These are phyloP conservation scores for Panurus biarmicus DNA, from an alignment of 2,113 vertebrate genomes.

Conservation along the genomic window DNA sequence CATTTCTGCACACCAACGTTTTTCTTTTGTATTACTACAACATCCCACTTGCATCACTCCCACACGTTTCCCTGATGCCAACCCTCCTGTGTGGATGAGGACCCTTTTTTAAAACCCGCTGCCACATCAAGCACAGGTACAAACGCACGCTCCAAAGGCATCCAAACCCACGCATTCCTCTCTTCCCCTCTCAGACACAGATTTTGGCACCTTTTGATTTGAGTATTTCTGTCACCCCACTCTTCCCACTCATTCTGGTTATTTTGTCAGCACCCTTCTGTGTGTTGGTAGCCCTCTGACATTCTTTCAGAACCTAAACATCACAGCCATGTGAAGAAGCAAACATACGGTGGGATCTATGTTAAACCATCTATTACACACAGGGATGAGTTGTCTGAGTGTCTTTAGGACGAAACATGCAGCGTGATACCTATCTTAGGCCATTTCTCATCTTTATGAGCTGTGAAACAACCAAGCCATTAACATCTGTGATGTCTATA, in stretches of 20 bases:
- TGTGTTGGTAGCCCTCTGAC: neutral
- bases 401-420: neutral
- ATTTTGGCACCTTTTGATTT: neutral
- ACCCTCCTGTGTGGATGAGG: neutral
- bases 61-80: neutral
- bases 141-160: neutral
- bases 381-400: neutral
- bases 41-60: neutral
- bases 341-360: neutral
- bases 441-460: neutral
- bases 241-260: neutral
- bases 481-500: neutral
- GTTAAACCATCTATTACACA: neutral
- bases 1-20: neutral
- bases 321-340: neutral
- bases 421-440: neutral
- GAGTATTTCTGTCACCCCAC: neutral
- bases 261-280: neutral
- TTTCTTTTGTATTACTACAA: neutral
- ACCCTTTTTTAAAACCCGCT: neutral
- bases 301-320: neutral
- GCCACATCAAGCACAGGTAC: neutral
- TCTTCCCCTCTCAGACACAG: neutral
- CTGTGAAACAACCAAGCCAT: neutral
- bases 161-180: neutral